Evolutionary conservation across 2,113 vertebrate species (phyloP), one percentile per base, ranked within the genome.

Genomic region (Prionailurus viverrinus): DNA sequence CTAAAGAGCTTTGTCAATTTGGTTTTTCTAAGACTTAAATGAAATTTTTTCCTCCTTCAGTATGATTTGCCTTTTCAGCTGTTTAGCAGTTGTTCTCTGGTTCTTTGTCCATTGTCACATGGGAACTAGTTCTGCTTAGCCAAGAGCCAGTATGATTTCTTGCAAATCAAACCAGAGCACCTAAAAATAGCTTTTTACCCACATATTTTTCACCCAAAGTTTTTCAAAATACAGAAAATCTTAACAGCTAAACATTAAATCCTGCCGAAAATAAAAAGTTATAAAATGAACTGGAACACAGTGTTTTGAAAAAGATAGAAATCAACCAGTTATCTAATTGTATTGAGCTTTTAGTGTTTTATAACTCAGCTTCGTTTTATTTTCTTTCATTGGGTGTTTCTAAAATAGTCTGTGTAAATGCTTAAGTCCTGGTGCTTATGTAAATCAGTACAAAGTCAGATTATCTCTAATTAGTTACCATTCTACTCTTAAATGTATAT

Each of bases 191-290:
- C 86, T 68, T 95, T 69, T 74, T 85, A 95, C 41, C 55, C 36
- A 76, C 78, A 89, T 94, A 58, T 92, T 71, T 95, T 89, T 91
- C 27, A 88, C 31, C 31, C 11, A 69, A 36, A 81, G 48, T 39
- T 85, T 91, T 98, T 87, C 51, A 89, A 73, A 97, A 83, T 89
- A 95, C 14, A 95, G 92, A 91, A 86, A 91, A 80, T 84, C 74
- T 93, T 79, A 86, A 89, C 12, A 95, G 66, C 73, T 92, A 92
- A 96, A 65, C 21, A 89, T 84, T 85, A 89, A 85, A 78, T 85
- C 23, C 51, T 89, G 41, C 83, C 7, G 1, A 78, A 94, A 94
- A 79, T 78, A 48, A 71, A 27, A 81, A 85, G 51, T 89, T 74
- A 3, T 89, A 76, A 94, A 94, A 61, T 79, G 15, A 94, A 87